Base-by-base conservation (phyloP, 2,797 vertebrate species). In the Xerus rutilus region DNA sequence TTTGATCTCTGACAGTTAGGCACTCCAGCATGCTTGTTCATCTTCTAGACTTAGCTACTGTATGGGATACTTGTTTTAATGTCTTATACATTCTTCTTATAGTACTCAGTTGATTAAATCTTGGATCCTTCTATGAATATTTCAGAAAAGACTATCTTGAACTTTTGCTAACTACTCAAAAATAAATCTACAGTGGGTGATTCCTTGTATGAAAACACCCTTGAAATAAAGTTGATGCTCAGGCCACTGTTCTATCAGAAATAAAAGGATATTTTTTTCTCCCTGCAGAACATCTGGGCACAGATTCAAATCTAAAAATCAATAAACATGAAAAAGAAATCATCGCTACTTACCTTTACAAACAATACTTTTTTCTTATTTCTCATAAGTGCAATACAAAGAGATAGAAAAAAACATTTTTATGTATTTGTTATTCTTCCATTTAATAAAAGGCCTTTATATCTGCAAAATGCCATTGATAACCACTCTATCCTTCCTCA, bases 221-320 rank as follows among this genome's bases (percentile, higher is more conserved):
- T 72, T 45, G 76, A 95, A 95, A 94, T 52, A 92, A 96, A 91
- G 47, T 54, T 82, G 83, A 91, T 91, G 69, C 25, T 89, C 59
- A 86, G 13, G 12, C 54, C 94, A 89, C 45, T 59, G 52, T 17
- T 74, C 57, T 87, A 57, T 32, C 69, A 52, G 28, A 45, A 35
- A 86, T 21, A 74, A n/a, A 17, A 52, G 30, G 7, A 39, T 72
- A 45, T 86, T 88, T 47, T 62, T 83, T 88, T 76, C 57, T 23
- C 28, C 35, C 14, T 84, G 78, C 28, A 64, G 25, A 91, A 86
- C 20, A 82, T 18, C 25, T 91, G 78, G 17, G n/a, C 17, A 73
- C 62, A 83, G 77, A 59, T 14, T 89, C n/a, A 7, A 28, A 49
- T 32, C 5, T 70, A 90, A 94, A 84, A 52, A 45, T 79, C 45